phyloP scores from a whole-genome alignment of 2,797 vertebrate genomes.

The Melanotaenia trifasciata region DNA sequence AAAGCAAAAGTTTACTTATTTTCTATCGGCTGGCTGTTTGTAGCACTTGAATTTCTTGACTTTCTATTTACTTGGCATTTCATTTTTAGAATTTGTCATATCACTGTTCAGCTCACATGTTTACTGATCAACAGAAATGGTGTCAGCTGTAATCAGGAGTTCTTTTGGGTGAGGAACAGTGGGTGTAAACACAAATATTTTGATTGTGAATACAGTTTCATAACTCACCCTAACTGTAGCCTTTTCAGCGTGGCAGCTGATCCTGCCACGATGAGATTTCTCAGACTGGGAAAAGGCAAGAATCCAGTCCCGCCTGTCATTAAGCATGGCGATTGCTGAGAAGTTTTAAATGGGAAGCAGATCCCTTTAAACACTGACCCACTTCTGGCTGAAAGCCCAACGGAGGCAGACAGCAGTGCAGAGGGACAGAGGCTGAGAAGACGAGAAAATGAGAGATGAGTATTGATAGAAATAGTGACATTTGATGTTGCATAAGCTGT shows the following conservation, averaged over 20 bases:
- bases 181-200: not conserved
- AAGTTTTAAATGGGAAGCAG: slow-evolving; percentile 59
- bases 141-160: too few species aligned
- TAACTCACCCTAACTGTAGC: slow-evolving; percentile 23
- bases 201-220: slow-evolving; percentile 6
- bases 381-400: slow-evolving; percentile 45
- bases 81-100: too few species aligned
- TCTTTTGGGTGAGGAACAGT: not conserved
- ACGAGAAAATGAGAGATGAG: slow-evolving; percentile 34
- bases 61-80: too few species aligned
- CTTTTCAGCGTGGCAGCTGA: slow-evolving; percentile 20
- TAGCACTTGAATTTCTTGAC: too few species aligned
- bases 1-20: too few species aligned
- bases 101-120: too few species aligned
- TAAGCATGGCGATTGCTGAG: slow-evolving; percentile 51
- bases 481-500: not conserved
- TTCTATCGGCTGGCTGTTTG: too few species aligned
- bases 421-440: slow-evolving; percentile 28
- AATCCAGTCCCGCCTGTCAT: slow-evolving; percentile 62
- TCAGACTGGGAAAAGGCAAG: slow-evolving; percentile 35
- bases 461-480: slow-evolving; percentile 24
- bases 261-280: slow-evolving; percentile 44
- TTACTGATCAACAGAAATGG: too few species aligned
- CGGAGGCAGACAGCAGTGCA: slow-evolving; percentile 33
- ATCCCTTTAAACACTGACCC: slow-evolving; percentile 67